A percentile compares a stretch with the other conserved stretches of the same genome.
Conservation (phyloP, 2,797 vertebrate genomes). For the Sebastes itinus region DNA sequence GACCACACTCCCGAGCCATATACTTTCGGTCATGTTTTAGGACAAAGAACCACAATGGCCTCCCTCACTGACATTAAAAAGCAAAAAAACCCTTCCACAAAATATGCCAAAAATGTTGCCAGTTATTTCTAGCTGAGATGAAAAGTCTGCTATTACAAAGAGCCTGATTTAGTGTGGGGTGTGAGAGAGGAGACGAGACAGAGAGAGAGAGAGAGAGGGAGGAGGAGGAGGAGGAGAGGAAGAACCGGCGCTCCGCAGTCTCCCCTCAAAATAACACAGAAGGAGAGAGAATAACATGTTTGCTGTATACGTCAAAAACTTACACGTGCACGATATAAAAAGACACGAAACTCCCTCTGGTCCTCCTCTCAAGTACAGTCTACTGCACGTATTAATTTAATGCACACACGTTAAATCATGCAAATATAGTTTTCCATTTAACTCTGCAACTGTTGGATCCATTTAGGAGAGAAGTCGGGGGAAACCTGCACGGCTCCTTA, state of each 20-base stretch:
- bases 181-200: slow-evolving; percentile 73
- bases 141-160: slow-evolving; percentile 81
- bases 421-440: slow-evolving; percentile 26
- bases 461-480: slow-evolving; percentile 31
- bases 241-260: slow-evolving; percentile 80
- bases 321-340: slow-evolving; percentile 63
- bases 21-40: slow-evolving; percentile 77
- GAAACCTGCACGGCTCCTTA: slow-evolving; percentile 21
- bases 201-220: slow-evolving; percentile 32
- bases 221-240: slow-evolving; percentile 54
- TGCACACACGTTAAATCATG: not conserved
- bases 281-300: slow-evolving; percentile 82
- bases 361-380: not conserved
- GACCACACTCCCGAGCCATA: slow-evolving; percentile 64
- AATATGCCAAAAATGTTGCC: slow-evolving; percentile 80
- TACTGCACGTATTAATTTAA: slow-evolving; percentile 15
- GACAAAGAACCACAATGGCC: slow-evolving; percentile 76
- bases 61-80: slow-evolving; percentile 70
- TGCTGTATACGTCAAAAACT: slow-evolving; percentile 73
- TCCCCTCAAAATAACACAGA: slow-evolving; percentile 85
- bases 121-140: slow-evolving; percentile 79
- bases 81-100: slow-evolving; percentile 42
- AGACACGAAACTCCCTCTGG: slow-evolving; percentile 31
- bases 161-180: slow-evolving; percentile 82
- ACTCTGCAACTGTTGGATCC: slow-evolving; percentile 52